Conservation (phyloP, 2,888 invertebrate species). For the Cremastinae sp. region DNA sequence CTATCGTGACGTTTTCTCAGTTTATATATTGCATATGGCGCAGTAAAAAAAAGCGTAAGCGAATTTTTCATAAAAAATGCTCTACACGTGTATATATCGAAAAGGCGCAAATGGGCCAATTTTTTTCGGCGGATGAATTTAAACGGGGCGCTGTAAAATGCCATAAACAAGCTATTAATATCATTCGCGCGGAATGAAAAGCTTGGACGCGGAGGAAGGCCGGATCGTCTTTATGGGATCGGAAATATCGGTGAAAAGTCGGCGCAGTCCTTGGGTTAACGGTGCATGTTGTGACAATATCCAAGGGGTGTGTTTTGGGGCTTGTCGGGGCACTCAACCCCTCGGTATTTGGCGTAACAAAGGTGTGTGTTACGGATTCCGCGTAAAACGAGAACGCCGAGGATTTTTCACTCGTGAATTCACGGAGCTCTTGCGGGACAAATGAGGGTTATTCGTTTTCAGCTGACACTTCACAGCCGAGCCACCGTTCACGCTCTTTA, state of each 20-base stretch:
- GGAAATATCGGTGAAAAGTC: conserved; percentile 61
- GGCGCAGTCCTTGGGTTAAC: conserved; percentile 62
- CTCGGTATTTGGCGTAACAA: conserved; percentile 36
- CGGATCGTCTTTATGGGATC: conserved; percentile 50
- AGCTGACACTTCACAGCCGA: conserved; percentile 46
- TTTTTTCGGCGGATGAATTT: conserved; percentile 18
- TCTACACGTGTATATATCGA: no score
- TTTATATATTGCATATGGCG: no score
- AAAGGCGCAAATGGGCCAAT: no score
- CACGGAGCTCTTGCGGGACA: conserved; percentile 67
- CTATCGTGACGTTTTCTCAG: no score
- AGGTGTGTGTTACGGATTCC: conserved; percentile 39
- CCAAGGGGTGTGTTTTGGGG: conserved; percentile 75
- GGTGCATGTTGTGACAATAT: conserved; percentile 74
- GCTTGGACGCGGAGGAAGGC: conserved; percentile 31
- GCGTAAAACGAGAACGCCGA: conserved; percentile 55
- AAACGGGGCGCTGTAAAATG: conserved; percentile 65
- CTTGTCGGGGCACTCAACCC: conserved; percentile 59
- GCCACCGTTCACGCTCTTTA: conserved; percentile 49
- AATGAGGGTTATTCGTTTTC: conserved; percentile 76
- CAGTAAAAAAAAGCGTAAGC: no score
- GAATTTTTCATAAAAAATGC: no score
- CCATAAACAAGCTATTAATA: conserved; percentile 75
- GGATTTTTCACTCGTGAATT: conserved; percentile 43
- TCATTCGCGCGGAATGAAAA: conserved; percentile 64